Evolutionary conservation across 2,113 vertebrate genomes (phyloP), one percentile per base, ranked within the genome.

Genomic region (Sylvietta virens): DNA sequence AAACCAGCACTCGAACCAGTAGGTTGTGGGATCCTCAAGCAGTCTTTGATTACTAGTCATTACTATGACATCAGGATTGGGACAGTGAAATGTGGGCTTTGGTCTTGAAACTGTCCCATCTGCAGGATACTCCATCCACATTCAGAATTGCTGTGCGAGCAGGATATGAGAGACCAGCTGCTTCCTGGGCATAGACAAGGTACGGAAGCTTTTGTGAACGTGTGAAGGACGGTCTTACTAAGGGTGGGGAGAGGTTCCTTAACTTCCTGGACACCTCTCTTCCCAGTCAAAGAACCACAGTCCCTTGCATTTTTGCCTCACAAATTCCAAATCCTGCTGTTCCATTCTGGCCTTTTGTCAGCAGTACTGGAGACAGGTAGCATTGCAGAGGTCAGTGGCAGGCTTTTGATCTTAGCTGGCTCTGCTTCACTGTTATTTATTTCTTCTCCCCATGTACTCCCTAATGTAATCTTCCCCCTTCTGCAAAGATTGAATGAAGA

Each of bases 151-250:
- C 33, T 35, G 12, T 0, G 1, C 61, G 27, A 67, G 40, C 42
- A 60, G 33, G 54, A 57, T 44, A 13, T 35, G 23, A 60, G 56
- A 65, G 19, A 44, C 7, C 37, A 81, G 17, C 48, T 93, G 78
- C 48, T 76, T 11, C 1, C 0, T 19, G n/a, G 65, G 26, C 70
- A 81, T 28, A 72, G 48, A 72, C 15, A 28, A 85, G 21, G 53
- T 82, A 6, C 0, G 0, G 39, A 42, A 50, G 15, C 27, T 33
- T 19, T 47, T 0, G 1, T 39, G 54, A 47, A 31, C 44, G 16
- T 5, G 8, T 57, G 16, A 71, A 79, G 27, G 16, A 37, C 19
- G 9, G 42, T 48, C 26, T 62, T 81, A 20, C 28, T 72, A 26
- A 71, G 42, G 24, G 9, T 57, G 18, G 27, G 40, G 15, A 86